phyloP scores from a whole-genome alignment of 2,797 vertebrate species.

The Nannoperca obscura region DNA sequence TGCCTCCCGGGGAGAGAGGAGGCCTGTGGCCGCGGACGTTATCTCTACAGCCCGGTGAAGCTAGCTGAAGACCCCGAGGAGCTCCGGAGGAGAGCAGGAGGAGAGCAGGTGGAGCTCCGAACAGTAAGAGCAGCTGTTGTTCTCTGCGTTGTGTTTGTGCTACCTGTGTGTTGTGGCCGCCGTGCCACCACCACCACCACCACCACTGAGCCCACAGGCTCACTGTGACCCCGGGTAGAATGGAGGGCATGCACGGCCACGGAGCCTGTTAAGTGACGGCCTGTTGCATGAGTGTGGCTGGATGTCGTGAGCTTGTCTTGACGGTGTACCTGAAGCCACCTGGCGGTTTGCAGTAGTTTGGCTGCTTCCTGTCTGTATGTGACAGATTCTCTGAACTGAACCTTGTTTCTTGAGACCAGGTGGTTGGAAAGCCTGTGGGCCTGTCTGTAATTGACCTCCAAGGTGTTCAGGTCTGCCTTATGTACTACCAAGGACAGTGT shows the following conservation, averaged over 20 bases:
- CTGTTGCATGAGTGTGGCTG: not conserved
- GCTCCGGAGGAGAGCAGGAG: not conserved
- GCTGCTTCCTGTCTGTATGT: not conserved
- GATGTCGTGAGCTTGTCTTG: not conserved
- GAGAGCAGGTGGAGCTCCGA: slow-evolving; percentile 34
- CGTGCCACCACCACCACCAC: not conserved
- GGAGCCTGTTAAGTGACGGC: not conserved
- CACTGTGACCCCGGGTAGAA: not conserved
- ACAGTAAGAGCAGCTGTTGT: slow-evolving; percentile 7
- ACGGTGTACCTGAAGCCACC: no score
- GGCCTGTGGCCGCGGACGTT: not conserved
- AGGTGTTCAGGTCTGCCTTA: not conserved
- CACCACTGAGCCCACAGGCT: not conserved
- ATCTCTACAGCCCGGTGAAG: no score
- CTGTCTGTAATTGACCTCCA: no score
- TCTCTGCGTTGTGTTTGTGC: not conserved
- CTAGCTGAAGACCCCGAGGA: not conserved
- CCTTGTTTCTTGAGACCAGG: not conserved
- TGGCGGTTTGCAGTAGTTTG: not conserved
- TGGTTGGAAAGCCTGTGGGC: not conserved
- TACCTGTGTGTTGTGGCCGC: not conserved
- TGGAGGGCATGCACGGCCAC: not conserved
- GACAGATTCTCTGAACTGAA: not conserved
- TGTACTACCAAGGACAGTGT: not conserved
- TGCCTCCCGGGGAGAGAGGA: no score